Evolutionary conservation across 2,797 vertebrate species (phyloP).

Genomic region (Rhincodon typus): DNA sequence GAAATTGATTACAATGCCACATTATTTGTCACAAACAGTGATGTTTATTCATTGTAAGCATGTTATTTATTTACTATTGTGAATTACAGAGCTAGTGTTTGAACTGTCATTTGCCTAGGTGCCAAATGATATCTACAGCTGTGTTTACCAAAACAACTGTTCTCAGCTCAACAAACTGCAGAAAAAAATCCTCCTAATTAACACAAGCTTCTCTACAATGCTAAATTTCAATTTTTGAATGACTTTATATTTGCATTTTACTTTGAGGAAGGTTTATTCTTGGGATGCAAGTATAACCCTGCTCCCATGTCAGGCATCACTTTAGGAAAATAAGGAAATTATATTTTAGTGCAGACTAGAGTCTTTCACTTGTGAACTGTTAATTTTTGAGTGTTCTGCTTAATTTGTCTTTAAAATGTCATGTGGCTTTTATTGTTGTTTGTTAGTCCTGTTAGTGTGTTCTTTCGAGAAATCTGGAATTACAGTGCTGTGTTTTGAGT

Average conservation of each 20-base stretch:
- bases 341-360: neutral
- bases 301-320: neutral
- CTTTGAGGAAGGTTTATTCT: neutral
- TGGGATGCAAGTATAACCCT: neutral
- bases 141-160: constrained; percentile 30
- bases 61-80: constrained; percentile 24
- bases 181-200: neutral
- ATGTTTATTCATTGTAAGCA: constrained; percentile 14
- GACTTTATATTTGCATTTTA: neutral
- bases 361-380: neutral
- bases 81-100: constrained; percentile 13
- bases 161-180: constrained; percentile 16
- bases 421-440: neutral
- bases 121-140: constrained; percentile 33
- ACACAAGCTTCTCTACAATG: neutral
- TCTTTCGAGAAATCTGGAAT: neutral
- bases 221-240: neutral
- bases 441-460: neutral
- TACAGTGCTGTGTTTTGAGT: neutral
- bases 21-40: constrained; percentile 26
- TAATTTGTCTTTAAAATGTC: neutral
- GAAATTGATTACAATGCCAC: neutral
- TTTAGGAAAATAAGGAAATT: neutral
- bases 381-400: neutral
- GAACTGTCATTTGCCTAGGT: constrained; percentile 34